These are phyloP conservation scores for Agonopterix subpropinquella DNA, from an alignment of 2,888 invertebrate genomes.

Conservation along the genomic window DNA sequence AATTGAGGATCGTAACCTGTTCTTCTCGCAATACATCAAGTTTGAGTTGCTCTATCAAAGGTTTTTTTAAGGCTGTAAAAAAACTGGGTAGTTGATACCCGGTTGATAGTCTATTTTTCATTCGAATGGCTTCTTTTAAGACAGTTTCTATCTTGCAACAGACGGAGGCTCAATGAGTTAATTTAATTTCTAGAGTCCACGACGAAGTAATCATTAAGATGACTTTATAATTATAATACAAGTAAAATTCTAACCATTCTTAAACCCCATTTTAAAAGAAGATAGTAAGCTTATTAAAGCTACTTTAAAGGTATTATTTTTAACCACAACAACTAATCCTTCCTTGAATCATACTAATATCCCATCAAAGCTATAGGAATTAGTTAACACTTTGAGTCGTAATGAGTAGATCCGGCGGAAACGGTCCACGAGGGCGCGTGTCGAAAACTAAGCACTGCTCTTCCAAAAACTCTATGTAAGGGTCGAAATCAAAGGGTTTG, in stretches of 20 bases:
- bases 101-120: not conserved
- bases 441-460: conserved; percentile 3
- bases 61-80: conserved; percentile 18
- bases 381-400: conserved; percentile 50
- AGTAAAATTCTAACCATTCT: no score
- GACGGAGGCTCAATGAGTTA: no score
- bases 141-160: conserved; percentile 2
- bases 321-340: conserved; percentile 14
- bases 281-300: no score
- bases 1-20: conserved; percentile 39
- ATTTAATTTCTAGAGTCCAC: no score
- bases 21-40: conserved; percentile 29
- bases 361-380: conserved; percentile 53
- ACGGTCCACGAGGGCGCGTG: conserved; percentile 10
- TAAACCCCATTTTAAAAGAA: no score
- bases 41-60: conserved; percentile 17
- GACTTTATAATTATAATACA: no score
- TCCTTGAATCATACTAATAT: conserved; percentile 37
- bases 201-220: no score
- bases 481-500: no score
- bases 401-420: conserved; percentile 62
- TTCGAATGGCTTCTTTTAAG: not conserved
- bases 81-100: not conserved
- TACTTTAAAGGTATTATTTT: no score
- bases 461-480: no score